Base-by-base conservation (phyloP, 1,140 invertebrate genomes). In the Eulimnadia texana region DNA sequence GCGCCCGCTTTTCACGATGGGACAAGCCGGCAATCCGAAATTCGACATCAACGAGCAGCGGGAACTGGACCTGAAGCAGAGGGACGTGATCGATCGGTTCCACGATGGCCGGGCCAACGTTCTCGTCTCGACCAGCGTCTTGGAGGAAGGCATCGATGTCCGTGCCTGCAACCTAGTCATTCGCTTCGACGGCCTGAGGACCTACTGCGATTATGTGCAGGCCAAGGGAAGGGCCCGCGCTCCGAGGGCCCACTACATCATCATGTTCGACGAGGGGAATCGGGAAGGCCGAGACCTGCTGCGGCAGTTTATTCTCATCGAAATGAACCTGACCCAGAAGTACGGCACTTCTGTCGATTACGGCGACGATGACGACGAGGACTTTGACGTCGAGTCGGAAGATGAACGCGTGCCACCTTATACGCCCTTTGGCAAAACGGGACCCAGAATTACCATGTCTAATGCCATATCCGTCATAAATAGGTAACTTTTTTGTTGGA, bases 81-180 rank as follows among this genome's bases (percentile, higher is more conserved):
- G 96, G 71, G 90, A 95, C 67, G 87, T 92, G 11, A 71, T 98
- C 2, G 84, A 86, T 70, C 79, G 84, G 64, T 99, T 98, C 73
- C 80, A 94, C 16, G 88, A 87, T 74, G 84, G 90, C 65, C 90
- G 96, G 70, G 89, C 92, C 68, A 99, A 99, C 76, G 74, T 99
- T 10, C 77, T 99, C 24, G 81, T 99, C 55, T 84, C 92, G 1
- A 90, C 87, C 27, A 79, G 78, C 61, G 79, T 90, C 20, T 70
- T 91, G 9, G 89, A 93, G 72, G 88, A 92, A 74, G 88, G 88
- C 10, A 78, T 93, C 20, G 90, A 93, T 70, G 76, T 93, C 42
- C 84, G 85, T 1, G 77, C 79, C 57, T 93, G 90, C 70, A 88
- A 88, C 67, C 72, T 93, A 49, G 82, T 94, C n/a, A 71, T 92